Evolutionary conservation across 2,113 vertebrate species (phyloP), one percentile per base, ranked within the genome.

Genomic region (Epinephelus cyanopodus): DNA sequence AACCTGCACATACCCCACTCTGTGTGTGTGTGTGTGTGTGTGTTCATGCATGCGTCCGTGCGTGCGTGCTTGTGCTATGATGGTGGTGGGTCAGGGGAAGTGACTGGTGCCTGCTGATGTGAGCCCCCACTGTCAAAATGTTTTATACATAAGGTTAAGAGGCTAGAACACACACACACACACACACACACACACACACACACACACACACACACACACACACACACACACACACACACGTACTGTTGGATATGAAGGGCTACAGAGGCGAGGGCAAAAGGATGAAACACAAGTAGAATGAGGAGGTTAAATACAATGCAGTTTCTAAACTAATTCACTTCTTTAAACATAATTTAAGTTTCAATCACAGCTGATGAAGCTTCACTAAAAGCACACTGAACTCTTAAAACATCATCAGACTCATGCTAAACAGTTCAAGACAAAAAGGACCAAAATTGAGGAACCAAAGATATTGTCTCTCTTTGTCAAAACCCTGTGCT

Each of bases 101-200:
- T 87, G 73, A 77, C 73, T 77, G 64, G 42, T 57, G 61, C 27
- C 61, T 4, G 76, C 66, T 83, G 76, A 87, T 76, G 37, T 80
- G 81, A 83, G 62, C 76, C n/a, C 72, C 80, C 45, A 74, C 87
- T 60, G 77, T 81, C 83, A 75, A 62, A 17, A 82, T 87, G 74
- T 84, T 86, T 86, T 60, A 89, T 76, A 75, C 81, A 89, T 89
- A 74, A 89, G 72, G 80, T 72, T 62, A 82, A 65, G 47, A 75
- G 21, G 56, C 56, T 10, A 29, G 29, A 77, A 81, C 19, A 48
- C 61, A 50, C 11, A 57, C 33, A 57, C 52, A 57, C 52, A 57
- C 61, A 45, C 48, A 54, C 48, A 25, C 68, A 73, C 70, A 77
- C 54, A 57, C 65, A 66, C 37, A 42, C 48, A 63, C 63, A 71